Evolutionary conservation across 2,888 invertebrate genomes (phyloP), one percentile per base, ranked within the genome.

Genomic region (Cerastis leucographa): DNA sequence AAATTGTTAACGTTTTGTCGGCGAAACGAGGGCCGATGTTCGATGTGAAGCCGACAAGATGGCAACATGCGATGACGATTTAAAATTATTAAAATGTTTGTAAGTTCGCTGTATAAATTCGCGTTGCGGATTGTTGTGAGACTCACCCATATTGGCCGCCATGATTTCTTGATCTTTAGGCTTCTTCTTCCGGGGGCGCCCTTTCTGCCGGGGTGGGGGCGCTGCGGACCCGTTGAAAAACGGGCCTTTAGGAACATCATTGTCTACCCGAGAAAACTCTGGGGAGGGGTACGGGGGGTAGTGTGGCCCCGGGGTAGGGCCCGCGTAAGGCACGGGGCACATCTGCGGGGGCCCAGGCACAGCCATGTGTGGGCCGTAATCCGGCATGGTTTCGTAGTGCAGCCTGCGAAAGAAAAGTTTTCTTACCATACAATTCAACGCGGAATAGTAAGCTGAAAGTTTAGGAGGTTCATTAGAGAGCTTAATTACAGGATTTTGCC

Each of bases 111-210:
- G 78, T 71, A 81, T 85, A 84, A 87, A 86, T 89, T 89, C 88
- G 88, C 86, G 82, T 79, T 44, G 80, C 83, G 71, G 74, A 80
- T 80, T 82, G 71, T 74, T 73, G n/a, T 54, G 17, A 72, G 42
- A 95, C 98, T 98, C 95, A 98, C 98, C 98, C 94, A 98, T 97
- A 95, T 98, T 98, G 72, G 98, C 98, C 72, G 98, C 98, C 98
- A 98, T 98, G 80, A 98, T 97, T 92, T 98, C 98, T 89, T 98
- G 97, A 93, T 99, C 98, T 97, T 99, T 99, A 72, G 98, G 98
- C 95, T 99, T 99, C 97, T 99, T 97, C 97, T 99, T 99, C 93
- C 99, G 97, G 54, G 99, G 99, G 87, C 99, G 97, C 17, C 99
- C 99, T 97, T 99, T 99, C 95, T 99, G 99, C 89, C 99, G 97